A percentile compares a stretch with the other conserved stretches of the same genome.
These are phyloP conservation scores for Drosophila watanabei DNA, from an alignment of 1,140 invertebrate species.

Conservation along the genomic window DNA sequence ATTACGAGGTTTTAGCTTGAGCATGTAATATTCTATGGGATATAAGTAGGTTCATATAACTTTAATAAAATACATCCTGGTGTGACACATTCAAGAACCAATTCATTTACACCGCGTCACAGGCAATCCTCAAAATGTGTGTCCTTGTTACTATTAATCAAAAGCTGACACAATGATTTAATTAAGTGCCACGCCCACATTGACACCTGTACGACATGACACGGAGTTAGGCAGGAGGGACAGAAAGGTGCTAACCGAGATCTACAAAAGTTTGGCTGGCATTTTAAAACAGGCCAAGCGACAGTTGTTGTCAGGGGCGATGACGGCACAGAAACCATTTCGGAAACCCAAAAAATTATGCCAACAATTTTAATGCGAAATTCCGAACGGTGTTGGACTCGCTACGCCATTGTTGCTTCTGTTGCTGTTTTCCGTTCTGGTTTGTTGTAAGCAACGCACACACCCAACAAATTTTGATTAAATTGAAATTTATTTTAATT, in stretches of 20 bases:
- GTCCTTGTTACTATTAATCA: conserved; percentile 42
- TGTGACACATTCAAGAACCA: neutral
- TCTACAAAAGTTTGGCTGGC: conserved; percentile 35
- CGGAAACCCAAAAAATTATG: conserved; percentile 64
- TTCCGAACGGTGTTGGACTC: conserved; percentile 49
- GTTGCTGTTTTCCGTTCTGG: conserved; percentile 6
- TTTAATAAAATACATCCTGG: neutral
- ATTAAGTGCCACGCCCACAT: conserved; percentile 68
- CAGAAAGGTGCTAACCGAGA: conserved; percentile 26
- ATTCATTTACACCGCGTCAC: conserved; percentile 7
- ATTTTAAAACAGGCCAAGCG: conserved; percentile 43
- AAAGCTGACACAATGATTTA: conserved; percentile 56
- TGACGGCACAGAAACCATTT: conserved; percentile 34
- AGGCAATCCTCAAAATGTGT: conserved; percentile 24
- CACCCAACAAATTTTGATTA: conserved; percentile 74
- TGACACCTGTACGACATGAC: conserved; percentile 57
- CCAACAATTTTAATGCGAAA: conserved; percentile 80
- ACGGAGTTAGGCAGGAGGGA: neutral
- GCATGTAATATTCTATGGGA: neutral
- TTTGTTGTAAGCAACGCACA: neutral
- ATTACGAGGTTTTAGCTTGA: neutral
- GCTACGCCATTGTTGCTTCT: neutral
- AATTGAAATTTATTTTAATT: conserved; percentile 84
- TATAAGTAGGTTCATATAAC: neutral
- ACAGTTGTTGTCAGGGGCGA: conserved; percentile 51